Conservation (phyloP, 2,888 invertebrate genomes). For the Conomelus anceps region DNA sequence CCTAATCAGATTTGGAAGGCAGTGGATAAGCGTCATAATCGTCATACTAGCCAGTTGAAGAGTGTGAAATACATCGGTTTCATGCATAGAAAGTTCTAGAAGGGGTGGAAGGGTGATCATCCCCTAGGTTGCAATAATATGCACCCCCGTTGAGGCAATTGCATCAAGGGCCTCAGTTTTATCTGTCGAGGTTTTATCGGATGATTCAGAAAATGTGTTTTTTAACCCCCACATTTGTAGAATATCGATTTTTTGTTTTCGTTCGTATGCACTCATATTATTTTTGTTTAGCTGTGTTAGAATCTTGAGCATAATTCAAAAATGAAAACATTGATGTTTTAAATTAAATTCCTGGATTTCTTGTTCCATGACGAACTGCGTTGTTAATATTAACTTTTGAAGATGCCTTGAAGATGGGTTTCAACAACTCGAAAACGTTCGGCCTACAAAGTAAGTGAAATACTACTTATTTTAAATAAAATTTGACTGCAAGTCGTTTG, state of each 20-base stretch:
- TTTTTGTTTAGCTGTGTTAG: too few relatives aligned
- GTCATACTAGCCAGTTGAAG: background rate
- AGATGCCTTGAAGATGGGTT: too few relatives aligned
- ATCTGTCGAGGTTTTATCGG: background rate
- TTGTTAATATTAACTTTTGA: too few relatives aligned
- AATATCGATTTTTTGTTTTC: background rate
- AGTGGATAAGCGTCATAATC: background rate
- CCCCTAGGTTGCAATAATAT: background rate
- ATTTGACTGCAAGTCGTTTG: too few relatives aligned
- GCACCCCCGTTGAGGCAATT: background rate
- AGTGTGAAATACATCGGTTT: background rate
- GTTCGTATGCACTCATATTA: too few relatives aligned
- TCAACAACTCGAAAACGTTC: too few relatives aligned
- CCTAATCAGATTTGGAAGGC: background rate
- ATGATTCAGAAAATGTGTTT: background rate
- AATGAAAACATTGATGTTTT: too few relatives aligned
- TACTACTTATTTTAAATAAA: too few relatives aligned
- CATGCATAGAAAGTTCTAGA: background rate
- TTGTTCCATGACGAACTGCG: too few relatives aligned
- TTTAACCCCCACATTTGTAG: background rate
- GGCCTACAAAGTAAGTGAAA: too few relatives aligned
- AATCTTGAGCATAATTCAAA: too few relatives aligned
- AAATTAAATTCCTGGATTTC: too few relatives aligned
- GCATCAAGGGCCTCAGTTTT: background rate
- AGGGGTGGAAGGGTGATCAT: background rate